Conservation (phyloP, 1,140 invertebrate genomes). For the Araneus ventricosus region DNA sequence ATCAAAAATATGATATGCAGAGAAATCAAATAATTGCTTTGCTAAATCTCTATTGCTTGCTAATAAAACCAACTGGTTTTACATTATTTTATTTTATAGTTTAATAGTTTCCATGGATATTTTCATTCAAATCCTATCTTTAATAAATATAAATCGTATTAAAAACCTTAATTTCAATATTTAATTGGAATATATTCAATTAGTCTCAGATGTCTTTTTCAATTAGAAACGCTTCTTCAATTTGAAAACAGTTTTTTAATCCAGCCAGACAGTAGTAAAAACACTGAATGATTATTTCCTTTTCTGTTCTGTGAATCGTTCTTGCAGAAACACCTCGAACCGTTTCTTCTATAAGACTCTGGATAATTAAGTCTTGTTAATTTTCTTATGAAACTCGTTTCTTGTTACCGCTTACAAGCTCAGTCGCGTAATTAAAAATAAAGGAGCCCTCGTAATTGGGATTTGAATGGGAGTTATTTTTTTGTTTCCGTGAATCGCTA, state of each 20-base stretch:
- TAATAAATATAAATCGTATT: too few relatives aligned
- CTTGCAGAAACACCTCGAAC: not conserved
- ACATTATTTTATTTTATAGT: too few relatives aligned
- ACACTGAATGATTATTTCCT: not conserved
- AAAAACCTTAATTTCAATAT: too few relatives aligned
- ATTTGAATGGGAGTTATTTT: not conserved
- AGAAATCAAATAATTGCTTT: too few relatives aligned
- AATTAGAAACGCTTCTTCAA: not conserved
- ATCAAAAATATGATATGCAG: too few relatives aligned
- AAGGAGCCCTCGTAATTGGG: not conserved
- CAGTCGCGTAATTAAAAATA: not conserved
- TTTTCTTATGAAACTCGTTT: constrained; percentile 12
- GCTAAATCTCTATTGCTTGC: too few relatives aligned
- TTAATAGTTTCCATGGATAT: too few relatives aligned
- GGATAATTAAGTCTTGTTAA: not conserved
- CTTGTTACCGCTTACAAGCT: not conserved
- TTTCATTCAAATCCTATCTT: too few relatives aligned
- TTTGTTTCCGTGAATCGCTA: not conserved
- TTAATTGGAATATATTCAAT: not conserved
- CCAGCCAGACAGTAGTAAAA: not conserved
- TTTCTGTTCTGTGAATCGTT: not conserved
- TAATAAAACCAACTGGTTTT: too few relatives aligned
- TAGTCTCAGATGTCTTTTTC: not conserved
- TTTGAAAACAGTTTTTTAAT: too few relatives aligned
- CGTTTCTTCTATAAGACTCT: not conserved